Evolutionary conservation across 2,888 invertebrate species (phyloP).

Genomic region (Cerastoderma edule): DNA sequence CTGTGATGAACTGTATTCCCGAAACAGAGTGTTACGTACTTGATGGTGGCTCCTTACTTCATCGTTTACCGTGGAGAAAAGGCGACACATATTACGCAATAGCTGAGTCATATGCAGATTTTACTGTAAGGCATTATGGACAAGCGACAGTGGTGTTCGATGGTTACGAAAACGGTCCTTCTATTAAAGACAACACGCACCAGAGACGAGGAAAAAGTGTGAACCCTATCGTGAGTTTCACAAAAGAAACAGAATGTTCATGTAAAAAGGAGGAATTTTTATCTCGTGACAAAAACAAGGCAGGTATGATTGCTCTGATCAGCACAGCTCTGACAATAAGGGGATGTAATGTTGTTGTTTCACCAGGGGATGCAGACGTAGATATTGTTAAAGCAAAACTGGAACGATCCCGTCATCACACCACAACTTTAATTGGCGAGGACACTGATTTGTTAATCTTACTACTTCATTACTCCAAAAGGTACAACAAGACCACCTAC

Average conservation of each 20-base stretch:
- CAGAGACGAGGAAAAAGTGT: neutral
- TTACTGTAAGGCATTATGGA: neutral
- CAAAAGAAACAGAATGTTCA: neutral
- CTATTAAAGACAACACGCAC: conserved; percentile 11
- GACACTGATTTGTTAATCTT: conserved; percentile 7
- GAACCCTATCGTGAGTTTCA: neutral
- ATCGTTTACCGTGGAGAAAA: conserved; percentile 11
- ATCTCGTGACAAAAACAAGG: conserved; percentile 10
- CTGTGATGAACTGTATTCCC: neutral
- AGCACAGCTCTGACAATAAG: neutral
- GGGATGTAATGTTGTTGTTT: neutral
- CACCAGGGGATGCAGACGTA: conserved; percentile 14
- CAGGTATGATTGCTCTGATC: conserved; percentile 1
- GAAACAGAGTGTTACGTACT: neutral
- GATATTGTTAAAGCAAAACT: conserved; percentile 19
- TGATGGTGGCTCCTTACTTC: conserved; percentile 19
- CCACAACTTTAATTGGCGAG: neutral
- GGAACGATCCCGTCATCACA: neutral
- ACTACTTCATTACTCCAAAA: conserved; percentile 18
- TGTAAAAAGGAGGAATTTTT: conserved; percentile 22
- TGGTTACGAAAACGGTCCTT: conserved; percentile 12
- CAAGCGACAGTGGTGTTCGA: conserved; percentile 12
- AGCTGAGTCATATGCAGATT: neutral
- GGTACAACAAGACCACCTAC: conserved; percentile 18
- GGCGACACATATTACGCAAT: neutral